These are phyloP conservation scores for Antitype chi DNA, from an alignment of 2,888 invertebrate genomes.

Conservation along the genomic window DNA sequence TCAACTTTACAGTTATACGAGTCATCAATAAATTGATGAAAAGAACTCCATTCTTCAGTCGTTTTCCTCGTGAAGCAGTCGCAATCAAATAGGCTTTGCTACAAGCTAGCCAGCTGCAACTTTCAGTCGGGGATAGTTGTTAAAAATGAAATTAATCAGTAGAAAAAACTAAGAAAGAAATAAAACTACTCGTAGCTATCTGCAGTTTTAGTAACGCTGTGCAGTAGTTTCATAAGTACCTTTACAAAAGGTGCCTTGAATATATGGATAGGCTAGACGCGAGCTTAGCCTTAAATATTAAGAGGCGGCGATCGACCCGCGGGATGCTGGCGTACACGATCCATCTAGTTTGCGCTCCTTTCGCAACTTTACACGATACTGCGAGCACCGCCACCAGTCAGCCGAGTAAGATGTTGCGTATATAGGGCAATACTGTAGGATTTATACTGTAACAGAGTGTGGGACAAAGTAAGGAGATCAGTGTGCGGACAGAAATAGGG, in stretches of 20 bases:
- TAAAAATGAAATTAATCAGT: background rate
- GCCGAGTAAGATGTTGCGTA: slow-evolving; percentile 2
- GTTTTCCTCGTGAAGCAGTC: background rate
- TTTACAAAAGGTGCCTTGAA: slow-evolving; percentile 10
- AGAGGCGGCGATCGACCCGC: slow-evolving; percentile 29
- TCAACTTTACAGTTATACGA: background rate
- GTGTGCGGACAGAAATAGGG: background rate
- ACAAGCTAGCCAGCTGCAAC: background rate
- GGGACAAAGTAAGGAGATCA: background rate
- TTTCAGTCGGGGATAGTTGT: background rate
- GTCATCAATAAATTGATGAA: background rate
- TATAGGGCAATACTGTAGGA: background rate
- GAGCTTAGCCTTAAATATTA: slow-evolving; percentile 32
- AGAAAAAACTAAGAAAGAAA: background rate
- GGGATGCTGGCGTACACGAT: slow-evolving; percentile 1
- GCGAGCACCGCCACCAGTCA: background rate
- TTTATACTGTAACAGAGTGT: background rate
- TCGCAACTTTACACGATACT: background rate
- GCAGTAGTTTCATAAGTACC: slow-evolving; percentile 1
- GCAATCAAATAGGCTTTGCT: background rate
- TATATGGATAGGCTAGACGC: slow-evolving; percentile 6
- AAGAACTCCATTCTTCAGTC: background rate
- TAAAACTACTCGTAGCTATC: background rate
- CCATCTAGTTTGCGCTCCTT: slow-evolving; percentile 16
- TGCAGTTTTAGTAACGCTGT: background rate